A percentile compares a stretch with the other conserved stretches of the same genome.
Evolutionary conservation across 2,113 vertebrate genomes (phyloP).

Genomic region (Cryptomyrus ogoouensis): DNA sequence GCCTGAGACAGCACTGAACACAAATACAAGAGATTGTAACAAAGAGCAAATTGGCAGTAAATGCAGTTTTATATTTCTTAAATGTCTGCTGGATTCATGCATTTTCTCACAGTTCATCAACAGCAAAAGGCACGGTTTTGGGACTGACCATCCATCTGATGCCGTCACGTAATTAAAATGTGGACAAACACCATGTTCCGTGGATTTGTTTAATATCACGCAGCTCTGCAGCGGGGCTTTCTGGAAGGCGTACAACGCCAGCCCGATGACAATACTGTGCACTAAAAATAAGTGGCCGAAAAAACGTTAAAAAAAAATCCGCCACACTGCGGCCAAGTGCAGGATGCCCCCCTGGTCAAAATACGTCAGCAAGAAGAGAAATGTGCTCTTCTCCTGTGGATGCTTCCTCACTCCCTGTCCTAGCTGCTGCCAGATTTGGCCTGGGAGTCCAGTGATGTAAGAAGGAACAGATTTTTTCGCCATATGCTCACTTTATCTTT

Average conservation of each 20-base stretch:
- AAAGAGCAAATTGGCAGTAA: not conserved
- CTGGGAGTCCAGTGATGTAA: conserved; percentile 32
- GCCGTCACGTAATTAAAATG: not conserved
- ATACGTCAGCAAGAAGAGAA: conserved; percentile 27
- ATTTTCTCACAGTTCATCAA: not conserved
- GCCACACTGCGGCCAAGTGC: not conserved
- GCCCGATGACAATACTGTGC: conserved; percentile 14
- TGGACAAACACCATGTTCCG: not conserved
- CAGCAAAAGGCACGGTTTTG: not conserved
- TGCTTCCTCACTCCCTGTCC: conserved; percentile 10
- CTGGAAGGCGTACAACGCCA: not conserved
- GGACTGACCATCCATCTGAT: not conserved
- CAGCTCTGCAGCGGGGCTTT: not conserved
- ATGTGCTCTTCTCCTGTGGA: conserved; percentile 5
- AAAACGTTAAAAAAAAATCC: not conserved
- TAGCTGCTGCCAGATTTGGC: conserved; percentile 20
- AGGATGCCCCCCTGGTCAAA: conserved; percentile 16
- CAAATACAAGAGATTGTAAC: not conserved
- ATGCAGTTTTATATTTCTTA: not conserved
- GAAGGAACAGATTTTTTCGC: conserved; percentile 39
- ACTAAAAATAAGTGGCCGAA: conserved; percentile 25
- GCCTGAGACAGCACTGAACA: not conserved
- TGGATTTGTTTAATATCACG: not conserved
- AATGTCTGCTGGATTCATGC: not conserved
- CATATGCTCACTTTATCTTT: conserved; percentile 36